Base-by-base conservation (phyloP, 1,140 invertebrate genomes). In the Bombus soroeensis region DNA sequence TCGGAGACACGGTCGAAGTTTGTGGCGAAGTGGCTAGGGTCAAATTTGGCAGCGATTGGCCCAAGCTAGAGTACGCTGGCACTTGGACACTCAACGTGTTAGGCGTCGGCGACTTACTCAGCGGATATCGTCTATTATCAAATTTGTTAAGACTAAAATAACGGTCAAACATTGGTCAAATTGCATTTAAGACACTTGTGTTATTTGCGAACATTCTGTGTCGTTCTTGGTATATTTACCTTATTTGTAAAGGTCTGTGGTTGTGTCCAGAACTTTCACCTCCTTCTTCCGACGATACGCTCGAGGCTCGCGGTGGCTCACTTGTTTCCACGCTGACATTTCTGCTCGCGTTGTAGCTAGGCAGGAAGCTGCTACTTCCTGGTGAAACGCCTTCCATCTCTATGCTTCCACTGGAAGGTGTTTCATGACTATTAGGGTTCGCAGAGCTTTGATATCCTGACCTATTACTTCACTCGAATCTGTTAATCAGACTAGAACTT, bases 71-170 rank as follows among this genome's bases (percentile, higher is more conserved):
- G 85, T 96, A 96, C 25, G 96, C 94, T 53, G 96, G 96, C 13
- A 97, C 96, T 92, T 97, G 97, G 62, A 98, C 97, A 28, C 97
- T 97, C 71, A 98, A 94, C 0, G 97, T 97, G 90, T 98, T 98
- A 9, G 97, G 96, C 9, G 97, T 96, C 87, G 94, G 94, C 73
- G 94, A 94, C 90, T 95, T 95, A 84, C 90, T 94, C 88, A 94
- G 91, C 70, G 95, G 87, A 59, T 94, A 94, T 73, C 94, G 93
- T 88, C 94, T 95, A 87, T 70, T 83, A 79, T 80, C 76, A 86
- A 85, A 83, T 87, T 79, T 91, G 84, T 81, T 82, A 81, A 71
- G 47, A 85, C 83, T 85, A 81, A 57, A 83, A 71, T 81, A 81
- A 85, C 28, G 83, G 12, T 81, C 28, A 74, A 70, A 74, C 4